These are phyloP conservation scores for Lucilia cuprina DNA, from an alignment of 1,140 invertebrate species.

Conservation along the genomic window DNA sequence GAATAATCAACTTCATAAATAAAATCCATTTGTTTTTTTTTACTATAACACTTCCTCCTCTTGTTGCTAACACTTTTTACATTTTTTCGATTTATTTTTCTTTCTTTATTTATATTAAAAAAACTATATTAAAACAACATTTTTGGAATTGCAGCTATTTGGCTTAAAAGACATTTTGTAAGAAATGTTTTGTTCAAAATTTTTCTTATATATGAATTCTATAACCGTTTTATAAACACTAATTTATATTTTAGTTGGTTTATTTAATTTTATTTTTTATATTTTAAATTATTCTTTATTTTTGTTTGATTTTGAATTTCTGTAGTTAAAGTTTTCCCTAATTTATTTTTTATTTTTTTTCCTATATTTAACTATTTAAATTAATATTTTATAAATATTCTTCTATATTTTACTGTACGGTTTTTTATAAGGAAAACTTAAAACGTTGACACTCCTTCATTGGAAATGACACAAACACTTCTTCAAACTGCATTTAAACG, in stretches of 20 bases:
- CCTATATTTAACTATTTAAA: no score
- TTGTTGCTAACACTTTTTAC: not conserved
- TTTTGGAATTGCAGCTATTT: slow-evolving; percentile 2
- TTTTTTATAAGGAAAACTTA: no score
- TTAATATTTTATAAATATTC: no score
- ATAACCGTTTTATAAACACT: not conserved
- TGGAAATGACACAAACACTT: no score
- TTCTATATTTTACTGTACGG: no score
- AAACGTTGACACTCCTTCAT: no score
- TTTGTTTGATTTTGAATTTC: not conserved
- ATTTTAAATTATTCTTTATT: not conserved
- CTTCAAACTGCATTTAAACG: no score
- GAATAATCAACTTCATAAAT: not conserved
- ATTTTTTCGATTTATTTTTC: not conserved
- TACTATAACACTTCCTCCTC: not conserved
- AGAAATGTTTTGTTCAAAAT: not conserved
- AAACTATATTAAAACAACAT: not conserved
- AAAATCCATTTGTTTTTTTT: not conserved
- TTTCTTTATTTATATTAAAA: not conserved
- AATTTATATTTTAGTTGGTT: not conserved
- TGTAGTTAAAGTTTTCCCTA: no score
- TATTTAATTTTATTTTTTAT: not conserved
- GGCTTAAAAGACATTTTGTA: not conserved
- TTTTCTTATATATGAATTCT: not conserved
- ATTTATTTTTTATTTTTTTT: no score